A percentile compares a stretch with the other conserved stretches of the same genome.
Evolutionary conservation across 2,797 vertebrate species (phyloP).

Genomic region (Enteromius viviparus): DNA sequence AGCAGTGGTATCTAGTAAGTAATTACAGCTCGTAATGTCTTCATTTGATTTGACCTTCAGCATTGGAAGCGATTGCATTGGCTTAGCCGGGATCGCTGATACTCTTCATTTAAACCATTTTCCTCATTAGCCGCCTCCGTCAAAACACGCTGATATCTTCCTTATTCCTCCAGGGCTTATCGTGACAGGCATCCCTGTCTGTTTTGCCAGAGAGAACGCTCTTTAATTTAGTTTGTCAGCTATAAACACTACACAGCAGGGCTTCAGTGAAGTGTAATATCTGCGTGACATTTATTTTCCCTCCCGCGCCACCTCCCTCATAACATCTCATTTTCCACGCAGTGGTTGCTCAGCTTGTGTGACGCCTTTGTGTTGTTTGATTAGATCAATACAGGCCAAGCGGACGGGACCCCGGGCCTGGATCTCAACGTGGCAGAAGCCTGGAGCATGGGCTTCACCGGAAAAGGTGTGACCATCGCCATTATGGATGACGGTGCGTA

Average conservation of each 20-base stretch:
- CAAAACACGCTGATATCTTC: background rate
- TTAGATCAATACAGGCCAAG: slow-evolving; percentile 99
- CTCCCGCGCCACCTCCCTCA: slow-evolving; percentile 24
- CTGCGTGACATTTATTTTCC: slow-evolving; percentile 74
- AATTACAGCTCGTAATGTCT: slow-evolving; percentile 62
- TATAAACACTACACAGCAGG: slow-evolving; percentile 55
- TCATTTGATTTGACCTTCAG: slow-evolving; percentile 69
- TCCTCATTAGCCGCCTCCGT: slow-evolving; percentile 30
- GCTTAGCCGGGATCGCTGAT: slow-evolving; percentile 7
- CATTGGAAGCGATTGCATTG: slow-evolving; percentile 52
- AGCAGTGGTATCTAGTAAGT: slow-evolving; percentile 99
- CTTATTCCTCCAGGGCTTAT: slow-evolving; percentile 50
- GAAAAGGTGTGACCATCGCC: slow-evolving; percentile 96
- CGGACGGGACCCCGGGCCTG: slow-evolving; percentile 96
- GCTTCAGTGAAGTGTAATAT: slow-evolving; percentile 45
- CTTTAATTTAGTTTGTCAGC: slow-evolving; percentile 64
- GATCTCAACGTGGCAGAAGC: slow-evolving; percentile 99
- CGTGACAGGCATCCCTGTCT: slow-evolving; percentile 60
- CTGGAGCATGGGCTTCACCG: slow-evolving; percentile 96
- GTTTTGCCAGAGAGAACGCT: slow-evolving; percentile 49
- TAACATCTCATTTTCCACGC: slow-evolving; percentile 62
- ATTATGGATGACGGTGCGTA: slow-evolving; percentile 99
- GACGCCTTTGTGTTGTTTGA: slow-evolving; percentile 69
- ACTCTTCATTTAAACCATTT: slow-evolving; percentile 64
- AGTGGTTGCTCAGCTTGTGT: slow-evolving; percentile 66